phyloP scores from a whole-genome alignment of 2,797 vertebrate species.

The Taenioides sp. region DNA sequence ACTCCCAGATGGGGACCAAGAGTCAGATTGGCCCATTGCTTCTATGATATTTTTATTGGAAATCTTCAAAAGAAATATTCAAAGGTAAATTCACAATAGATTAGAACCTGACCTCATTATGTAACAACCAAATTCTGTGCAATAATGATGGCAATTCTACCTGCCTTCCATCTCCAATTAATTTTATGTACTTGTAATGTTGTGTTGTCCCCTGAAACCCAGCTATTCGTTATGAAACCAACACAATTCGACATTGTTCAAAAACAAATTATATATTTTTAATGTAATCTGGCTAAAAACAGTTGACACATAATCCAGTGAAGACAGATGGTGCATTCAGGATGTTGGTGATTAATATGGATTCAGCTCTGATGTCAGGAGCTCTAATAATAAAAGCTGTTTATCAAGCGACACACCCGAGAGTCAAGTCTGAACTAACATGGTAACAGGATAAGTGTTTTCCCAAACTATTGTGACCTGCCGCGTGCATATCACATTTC shows the following conservation, averaged over 20 bases:
- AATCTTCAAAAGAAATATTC: background rate
- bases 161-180: background rate
- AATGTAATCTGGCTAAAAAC: conserved; percentile 49
- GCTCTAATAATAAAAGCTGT: conserved; percentile 35
- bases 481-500: conserved; percentile 19
- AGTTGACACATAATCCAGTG: conserved; percentile 44
- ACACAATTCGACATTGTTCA: background rate
- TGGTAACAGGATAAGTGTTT: conserved; percentile 42
- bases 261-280: background rate
- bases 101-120: background rate
- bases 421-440: conserved; percentile 34
- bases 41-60: background rate
- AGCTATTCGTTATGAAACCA: background rate
- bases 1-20: background rate
- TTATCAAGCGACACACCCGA: conserved; percentile 42
- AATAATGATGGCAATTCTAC: background rate
- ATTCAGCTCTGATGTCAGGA: conserved; percentile 46
- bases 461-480: conserved; percentile 22
- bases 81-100: background rate
- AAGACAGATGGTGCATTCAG: conserved; percentile 64
- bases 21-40: background rate
- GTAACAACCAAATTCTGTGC: background rate
- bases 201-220: too few species aligned
- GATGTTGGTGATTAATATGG: conserved; percentile 58
- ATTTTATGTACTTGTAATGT: background rate